Base-by-base conservation (phyloP, 2,797 vertebrate species). In the Sternarchorhynchus goeldii region DNA sequence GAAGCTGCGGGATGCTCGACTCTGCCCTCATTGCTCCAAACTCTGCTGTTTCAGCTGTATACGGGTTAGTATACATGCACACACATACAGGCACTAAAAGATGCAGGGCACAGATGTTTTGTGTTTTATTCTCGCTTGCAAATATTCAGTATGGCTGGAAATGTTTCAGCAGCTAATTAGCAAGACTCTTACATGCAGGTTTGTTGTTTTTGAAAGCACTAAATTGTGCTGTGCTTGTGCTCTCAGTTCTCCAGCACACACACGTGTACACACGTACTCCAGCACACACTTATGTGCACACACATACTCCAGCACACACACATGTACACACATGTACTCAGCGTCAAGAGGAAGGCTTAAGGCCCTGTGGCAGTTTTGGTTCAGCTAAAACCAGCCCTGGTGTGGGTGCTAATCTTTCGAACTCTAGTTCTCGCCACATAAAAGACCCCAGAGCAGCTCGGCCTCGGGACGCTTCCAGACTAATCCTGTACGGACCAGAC, bases 11-110 rank as follows among this genome's bases (percentile, higher is more conserved):
- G 97, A 99, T 73, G 98, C 97, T 16, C 95, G 97, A 4, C 94
- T 99, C 16, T 99, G 98, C 84, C 98, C 98, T 45, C 98, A 99
- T 83, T 99, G 98, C 90, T 99, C 98, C 86, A 99, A 99, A 87
- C 95, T 99, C 78, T 99, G 97, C 92, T 99, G 98, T 89, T 99
- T 99, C 90, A 99, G 97, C 89, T 99, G 98, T 86, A 99, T 99
- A 86, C 92, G 98, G 90, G 98, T 99, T 89, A 94, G 94, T n/a
- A 65, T 12, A 58, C 41, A 34, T 56, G 56, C 50, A 59, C 73
- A 57, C 72, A 21, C 75, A 29, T 72, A 78, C 76, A 55, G 50
- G 20, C 77, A 67, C 66, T 36, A 5, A 20, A 55, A 59, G 25
- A 25, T 25, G 25, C 25, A 25, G 1, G 1, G 25, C 25, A 25